Evolutionary conservation across 2,888 invertebrate species (phyloP).

Genomic region (Phytoseiulus persimilis): DNA sequence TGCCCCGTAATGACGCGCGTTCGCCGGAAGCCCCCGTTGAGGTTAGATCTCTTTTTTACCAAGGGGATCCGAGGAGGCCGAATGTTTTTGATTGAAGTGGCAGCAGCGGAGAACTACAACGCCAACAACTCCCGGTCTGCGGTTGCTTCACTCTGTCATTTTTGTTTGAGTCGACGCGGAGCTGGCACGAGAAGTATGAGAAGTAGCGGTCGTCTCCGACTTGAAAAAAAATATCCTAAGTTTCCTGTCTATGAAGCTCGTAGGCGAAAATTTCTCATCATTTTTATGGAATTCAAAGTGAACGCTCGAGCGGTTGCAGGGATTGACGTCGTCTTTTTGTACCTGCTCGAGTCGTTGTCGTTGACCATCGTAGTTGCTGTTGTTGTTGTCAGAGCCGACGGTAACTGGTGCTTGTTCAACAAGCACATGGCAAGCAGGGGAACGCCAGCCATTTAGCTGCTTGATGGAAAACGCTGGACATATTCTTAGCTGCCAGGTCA

Average conservation of each 20-base stretch:
- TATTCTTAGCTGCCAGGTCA: background rate
- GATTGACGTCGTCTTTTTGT: background rate
- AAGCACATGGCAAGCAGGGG: background rate
- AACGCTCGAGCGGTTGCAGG: background rate
- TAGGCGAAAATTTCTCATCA: constrained; percentile 5
- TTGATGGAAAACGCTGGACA: background rate
- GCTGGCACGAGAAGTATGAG: background rate
- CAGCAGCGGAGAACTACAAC: background rate
- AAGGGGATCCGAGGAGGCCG: background rate
- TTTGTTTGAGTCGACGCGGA: background rate
- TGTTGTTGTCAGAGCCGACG: background rate
- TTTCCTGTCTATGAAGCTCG: constrained; percentile 5
- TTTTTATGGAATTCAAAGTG: background rate
- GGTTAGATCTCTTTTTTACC: background rate
- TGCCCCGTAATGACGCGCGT: background rate
- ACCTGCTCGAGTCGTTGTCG: background rate
- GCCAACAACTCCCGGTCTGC: constrained; percentile 21
- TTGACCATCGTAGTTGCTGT: too few species aligned
- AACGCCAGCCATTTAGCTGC: background rate
- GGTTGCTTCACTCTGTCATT: background rate
- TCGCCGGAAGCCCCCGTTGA: background rate
- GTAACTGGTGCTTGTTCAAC: background rate
- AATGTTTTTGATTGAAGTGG: background rate
- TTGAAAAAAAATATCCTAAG: background rate
- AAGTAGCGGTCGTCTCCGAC: background rate